Evolutionary conservation across 2,797 vertebrate species (phyloP).

Genomic region (Peromyscus aztecus): DNA sequence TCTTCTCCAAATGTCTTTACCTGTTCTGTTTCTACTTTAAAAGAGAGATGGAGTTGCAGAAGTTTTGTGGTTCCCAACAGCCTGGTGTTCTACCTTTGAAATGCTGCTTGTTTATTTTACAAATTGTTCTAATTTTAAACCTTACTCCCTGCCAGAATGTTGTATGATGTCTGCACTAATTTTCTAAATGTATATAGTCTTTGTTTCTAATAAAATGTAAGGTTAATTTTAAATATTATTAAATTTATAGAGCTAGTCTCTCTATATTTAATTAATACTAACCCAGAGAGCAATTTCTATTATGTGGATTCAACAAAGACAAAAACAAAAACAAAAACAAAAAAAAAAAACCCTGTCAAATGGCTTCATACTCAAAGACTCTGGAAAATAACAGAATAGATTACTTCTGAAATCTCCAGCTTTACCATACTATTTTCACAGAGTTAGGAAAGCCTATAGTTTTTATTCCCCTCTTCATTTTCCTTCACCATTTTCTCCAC

Average conservation of each 20-base stretch:
- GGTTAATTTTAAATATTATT: slow-evolving; percentile 35
- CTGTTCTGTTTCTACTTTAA: slow-evolving; percentile 24
- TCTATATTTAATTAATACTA: neutral
- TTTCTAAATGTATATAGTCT: neutral
- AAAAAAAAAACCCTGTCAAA: neutral
- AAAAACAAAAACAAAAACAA: neutral
- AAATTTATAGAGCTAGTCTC: neutral
- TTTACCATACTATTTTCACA: neutral
- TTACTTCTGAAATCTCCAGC: neutral
- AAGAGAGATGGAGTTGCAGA: neutral
- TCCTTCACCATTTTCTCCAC: neutral
- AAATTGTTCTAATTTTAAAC: neutral
- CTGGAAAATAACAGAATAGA: neutral
- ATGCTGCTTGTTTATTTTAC: neutral
- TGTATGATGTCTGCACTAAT: neutral
- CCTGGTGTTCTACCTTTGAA: neutral
- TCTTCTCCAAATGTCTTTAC: neutral
- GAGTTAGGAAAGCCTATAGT: neutral
- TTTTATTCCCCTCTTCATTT: neutral
- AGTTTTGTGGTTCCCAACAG: neutral
- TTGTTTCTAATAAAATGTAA: slow-evolving; percentile 23
- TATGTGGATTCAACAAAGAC: neutral
- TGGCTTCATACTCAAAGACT: neutral
- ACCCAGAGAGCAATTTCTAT: slow-evolving; percentile 4
- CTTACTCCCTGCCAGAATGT: neutral